Evolutionary conservation across 2,888 invertebrate species (phyloP), one percentile per base, ranked within the genome.

Genomic region (Epinotia brunnichana): DNA sequence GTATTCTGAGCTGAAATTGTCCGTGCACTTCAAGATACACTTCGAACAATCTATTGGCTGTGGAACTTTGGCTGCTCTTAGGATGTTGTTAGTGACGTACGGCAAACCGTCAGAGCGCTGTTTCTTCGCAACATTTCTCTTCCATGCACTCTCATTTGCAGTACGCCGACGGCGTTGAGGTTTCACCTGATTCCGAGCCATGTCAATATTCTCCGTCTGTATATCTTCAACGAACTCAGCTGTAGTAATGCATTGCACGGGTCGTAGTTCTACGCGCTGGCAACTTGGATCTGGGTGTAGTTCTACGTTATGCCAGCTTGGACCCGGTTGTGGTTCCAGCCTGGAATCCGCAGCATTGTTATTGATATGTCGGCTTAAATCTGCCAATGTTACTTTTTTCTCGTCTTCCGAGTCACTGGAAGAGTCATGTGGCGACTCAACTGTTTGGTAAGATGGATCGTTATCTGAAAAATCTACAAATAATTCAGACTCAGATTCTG

Each of bases 21-120:
- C 17, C 17, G 68, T 68, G 13, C 68, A 68, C 24, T 68, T 68
- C 10, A 59, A 59, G 4, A 13, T 5, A 29, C 68, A 59, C 7
- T 39, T 66, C 2, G 54, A 13, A 66, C 41, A 51, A 51, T 51
- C 51, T 51, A 51, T 51, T 17, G 17, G 1, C 17, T 51, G 51
- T 17, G 51, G 51, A 4, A 51, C 51, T 51, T 51, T 51, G 2
- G 51, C 51, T 0, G 51, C 51, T 51, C 10, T 51, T 51, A 51
- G 10, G 17, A 5, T 17, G 5, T 51, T 51, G 51, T 51, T 51
- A 17, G 51, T 51, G 51, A 51, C 51, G n/a, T 51, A 51, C 7
- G 51, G 51, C 51, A 51, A 51, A 51, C 17, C 51, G 17, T 51
- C 51, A 51, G 51, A 17, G 51, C 51, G 17, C 17, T 17, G 51